Percentiles rank a stretch among this genome's conserved stretches.
These are phyloP conservation scores for Erethizon dorsatum DNA, from an alignment of 2,797 vertebrate genomes.

Conservation along the genomic window DNA sequence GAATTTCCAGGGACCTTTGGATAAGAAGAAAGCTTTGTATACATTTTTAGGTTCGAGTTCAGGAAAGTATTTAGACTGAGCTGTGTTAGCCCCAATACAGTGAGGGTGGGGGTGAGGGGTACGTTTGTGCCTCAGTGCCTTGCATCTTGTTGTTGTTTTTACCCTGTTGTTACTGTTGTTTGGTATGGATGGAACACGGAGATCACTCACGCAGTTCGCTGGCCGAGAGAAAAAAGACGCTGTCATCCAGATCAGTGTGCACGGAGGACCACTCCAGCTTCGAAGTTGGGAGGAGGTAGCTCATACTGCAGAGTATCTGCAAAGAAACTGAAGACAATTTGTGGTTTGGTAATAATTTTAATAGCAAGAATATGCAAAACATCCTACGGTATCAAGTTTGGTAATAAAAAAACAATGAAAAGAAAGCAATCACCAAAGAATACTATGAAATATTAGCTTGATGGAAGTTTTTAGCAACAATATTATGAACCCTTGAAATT, in stretches of 20 bases:
- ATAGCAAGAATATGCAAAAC: conserved; percentile 17
- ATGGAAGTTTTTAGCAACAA: background rate
- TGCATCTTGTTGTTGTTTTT: background rate
- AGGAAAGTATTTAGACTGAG: background rate
- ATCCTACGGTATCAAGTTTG: background rate
- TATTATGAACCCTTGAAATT: background rate
- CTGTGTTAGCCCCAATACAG: background rate
- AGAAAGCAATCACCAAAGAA: background rate
- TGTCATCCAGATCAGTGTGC: background rate
- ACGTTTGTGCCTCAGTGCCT: rapidly evolving
- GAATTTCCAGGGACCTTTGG: background rate
- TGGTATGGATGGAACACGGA: background rate
- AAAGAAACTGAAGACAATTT: background rate
- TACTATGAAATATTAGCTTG: background rate
- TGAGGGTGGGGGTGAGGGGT: background rate
- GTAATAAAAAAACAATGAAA: conserved; percentile 9
- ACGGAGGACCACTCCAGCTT: background rate
- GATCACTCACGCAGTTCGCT: background rate
- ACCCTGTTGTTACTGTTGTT: background rate
- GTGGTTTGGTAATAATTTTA: background rate
- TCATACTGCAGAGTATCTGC: background rate
- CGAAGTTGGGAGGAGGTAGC: background rate
- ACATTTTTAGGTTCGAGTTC: background rate
- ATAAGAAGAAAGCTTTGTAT: background rate
- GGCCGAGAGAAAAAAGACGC: background rate